phyloP scores from a whole-genome alignment of 2,113 vertebrate genomes.

The Macroglossus sobrinus region DNA sequence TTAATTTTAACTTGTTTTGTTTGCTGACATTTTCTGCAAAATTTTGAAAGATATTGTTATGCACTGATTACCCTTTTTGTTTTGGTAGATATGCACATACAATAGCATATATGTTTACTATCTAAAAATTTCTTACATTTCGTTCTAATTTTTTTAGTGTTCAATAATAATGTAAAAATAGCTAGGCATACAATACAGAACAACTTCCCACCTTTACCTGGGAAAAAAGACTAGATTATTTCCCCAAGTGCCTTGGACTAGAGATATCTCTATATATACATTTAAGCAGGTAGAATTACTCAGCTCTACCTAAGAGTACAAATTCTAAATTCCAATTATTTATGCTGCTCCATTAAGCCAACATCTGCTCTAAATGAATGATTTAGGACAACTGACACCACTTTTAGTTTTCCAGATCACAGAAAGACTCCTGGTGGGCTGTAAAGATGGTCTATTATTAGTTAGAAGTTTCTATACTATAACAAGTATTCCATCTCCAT shows the following conservation, averaged over 20 bases:
- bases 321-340: constrained; percentile 18
- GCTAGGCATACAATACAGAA: not conserved
- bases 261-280: not conserved
- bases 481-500: not conserved
- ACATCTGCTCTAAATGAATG: constrained; percentile 7
- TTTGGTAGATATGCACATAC: not conserved
- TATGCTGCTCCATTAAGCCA: not conserved
- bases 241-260: not conserved
- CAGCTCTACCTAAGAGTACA: not conserved
- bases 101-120: not conserved
- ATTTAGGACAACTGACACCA: not conserved
- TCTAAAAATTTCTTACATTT: not conserved
- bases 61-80: not conserved
- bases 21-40: not conserved
- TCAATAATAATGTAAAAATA: constrained; percentile 8
- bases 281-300: constrained; percentile 19
- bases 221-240: not conserved
- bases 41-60: not conserved
- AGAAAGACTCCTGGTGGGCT: not conserved
- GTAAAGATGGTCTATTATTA: not conserved
- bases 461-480: not conserved
- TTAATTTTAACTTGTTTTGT: not conserved
- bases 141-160: constrained; percentile 28
- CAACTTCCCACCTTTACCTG: not conserved
- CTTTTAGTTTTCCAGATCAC: constrained; percentile 7